Percentiles rank a stretch among this genome's conserved stretches.
Conservation (phyloP, 2,888 invertebrate genomes). For the Germaria angustata region DNA sequence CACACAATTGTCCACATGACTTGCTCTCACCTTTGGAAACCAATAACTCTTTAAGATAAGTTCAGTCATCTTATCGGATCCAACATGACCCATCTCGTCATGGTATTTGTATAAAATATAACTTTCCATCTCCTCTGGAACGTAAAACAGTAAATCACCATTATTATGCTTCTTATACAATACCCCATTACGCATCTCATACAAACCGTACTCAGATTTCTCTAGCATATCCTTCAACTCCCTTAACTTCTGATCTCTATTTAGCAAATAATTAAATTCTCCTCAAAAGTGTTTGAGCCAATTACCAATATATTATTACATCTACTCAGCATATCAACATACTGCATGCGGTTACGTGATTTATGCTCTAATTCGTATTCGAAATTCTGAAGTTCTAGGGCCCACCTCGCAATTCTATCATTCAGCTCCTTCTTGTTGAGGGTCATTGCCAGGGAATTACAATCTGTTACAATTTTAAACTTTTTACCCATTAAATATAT, state of each 20-base stretch:
- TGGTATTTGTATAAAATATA: constrained; percentile 51
- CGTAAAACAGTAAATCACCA: constrained; percentile 33
- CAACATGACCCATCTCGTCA: constrained; percentile 43
- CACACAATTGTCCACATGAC: not conserved
- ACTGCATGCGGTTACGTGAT: constrained; percentile 58
- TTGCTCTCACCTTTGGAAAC: constrained; percentile 29
- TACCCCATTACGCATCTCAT: not conserved
- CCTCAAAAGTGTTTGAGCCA: constrained; percentile 25
- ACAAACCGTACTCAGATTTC: not conserved
- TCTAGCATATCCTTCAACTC: constrained; percentile 16
- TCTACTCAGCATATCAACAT: constrained; percentile 63
- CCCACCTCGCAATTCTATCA: constrained; percentile 69
- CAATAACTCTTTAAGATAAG: not conserved
- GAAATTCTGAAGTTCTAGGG: constrained; percentile 67
- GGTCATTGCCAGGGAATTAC: constrained; percentile 49
- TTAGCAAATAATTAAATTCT: constrained; percentile 21
- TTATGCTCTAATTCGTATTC: constrained; percentile 60
- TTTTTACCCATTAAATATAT: constrained; percentile 15
- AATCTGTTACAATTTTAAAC: constrained; percentile 64
- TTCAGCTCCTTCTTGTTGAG: constrained; percentile 70
- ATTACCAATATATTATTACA: not conserved
- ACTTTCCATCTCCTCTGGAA: constrained; percentile 41
- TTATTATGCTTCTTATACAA: not conserved
- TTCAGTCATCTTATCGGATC: too few species aligned
- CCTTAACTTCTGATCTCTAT: constrained; percentile 24